phyloP scores from a whole-genome alignment of 2,888 invertebrate species.

The Sarcophaga caerulescens region DNA sequence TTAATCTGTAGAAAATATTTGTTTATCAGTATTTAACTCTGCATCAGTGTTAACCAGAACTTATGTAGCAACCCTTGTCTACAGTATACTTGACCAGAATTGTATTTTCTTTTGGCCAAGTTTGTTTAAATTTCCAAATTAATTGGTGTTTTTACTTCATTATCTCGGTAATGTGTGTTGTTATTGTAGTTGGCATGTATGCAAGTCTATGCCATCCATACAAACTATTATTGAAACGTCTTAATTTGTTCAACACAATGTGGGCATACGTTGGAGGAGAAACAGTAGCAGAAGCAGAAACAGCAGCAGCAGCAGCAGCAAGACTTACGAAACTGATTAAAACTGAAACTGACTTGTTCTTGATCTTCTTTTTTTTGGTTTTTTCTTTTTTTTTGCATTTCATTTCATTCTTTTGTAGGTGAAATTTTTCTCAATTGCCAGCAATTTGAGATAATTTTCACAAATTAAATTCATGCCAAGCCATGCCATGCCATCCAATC shows the following conservation, averaged over 20 bases:
- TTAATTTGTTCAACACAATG: no score
- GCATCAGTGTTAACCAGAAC: no score
- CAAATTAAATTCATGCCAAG: slow-evolving; percentile 65
- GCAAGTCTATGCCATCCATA: no score
- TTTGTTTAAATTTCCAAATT: slow-evolving; percentile 46
- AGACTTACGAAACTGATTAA: slow-evolving; percentile 44
- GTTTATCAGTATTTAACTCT: no score
- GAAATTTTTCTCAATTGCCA: slow-evolving; percentile 65
- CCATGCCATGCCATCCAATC: no score
- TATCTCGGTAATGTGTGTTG: slow-evolving; percentile 10
- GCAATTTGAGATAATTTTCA: slow-evolving; percentile 68
- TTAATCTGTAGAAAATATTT: no score
- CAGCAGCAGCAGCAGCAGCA: no score
- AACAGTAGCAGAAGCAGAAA: no score
- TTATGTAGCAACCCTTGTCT: no score
- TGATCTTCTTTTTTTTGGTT: slow-evolving; percentile 1
- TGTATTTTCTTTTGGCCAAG: slow-evolving; percentile 19
- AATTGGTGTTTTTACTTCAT: slow-evolving; percentile 43
- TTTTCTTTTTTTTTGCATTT: slow-evolving; percentile 11
- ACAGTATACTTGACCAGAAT: background rate
- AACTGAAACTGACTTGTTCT: background rate
- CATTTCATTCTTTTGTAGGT: slow-evolving; percentile 36
- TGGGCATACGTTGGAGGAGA: no score
- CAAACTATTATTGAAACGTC: no score
- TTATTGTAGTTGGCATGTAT: no score